A percentile compares a stretch with the other conserved stretches of the same genome.
phyloP scores from a whole-genome alignment of 2,113 vertebrate genomes.

The Connochaetes taurinus region DNA sequence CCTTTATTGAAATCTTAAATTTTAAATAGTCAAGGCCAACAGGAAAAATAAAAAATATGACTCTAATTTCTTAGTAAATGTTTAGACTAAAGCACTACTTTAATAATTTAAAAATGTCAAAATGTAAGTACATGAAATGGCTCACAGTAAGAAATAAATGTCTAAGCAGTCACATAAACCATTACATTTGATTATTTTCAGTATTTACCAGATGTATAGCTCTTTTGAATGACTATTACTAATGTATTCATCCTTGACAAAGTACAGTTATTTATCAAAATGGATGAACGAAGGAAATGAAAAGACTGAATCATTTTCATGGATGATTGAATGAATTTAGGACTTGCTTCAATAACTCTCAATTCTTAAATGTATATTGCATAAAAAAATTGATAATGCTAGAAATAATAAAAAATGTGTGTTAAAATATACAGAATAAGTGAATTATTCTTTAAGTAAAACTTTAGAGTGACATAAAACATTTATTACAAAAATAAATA shows the following conservation, averaged over 20 bases:
- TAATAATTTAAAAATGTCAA: constrained; percentile 22
- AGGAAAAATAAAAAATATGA: background rate
- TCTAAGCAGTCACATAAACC: background rate
- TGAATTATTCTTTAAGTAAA: background rate
- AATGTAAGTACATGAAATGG: background rate
- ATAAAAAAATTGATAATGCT: background rate
- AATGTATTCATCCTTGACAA: background rate
- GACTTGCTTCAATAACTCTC: background rate
- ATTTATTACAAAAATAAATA: background rate
- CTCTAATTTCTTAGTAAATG: background rate
- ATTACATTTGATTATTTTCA: background rate
- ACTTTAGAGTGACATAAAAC: constrained; percentile 23
- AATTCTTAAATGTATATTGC: background rate
- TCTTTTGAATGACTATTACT: constrained; percentile 17
- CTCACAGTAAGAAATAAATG: background rate
- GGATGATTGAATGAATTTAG: background rate
- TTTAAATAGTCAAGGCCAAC: background rate
- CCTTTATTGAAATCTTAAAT: background rate
- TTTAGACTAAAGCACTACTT: background rate
- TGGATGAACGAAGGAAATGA: background rate
- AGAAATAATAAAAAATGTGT: background rate
- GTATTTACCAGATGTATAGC: background rate
- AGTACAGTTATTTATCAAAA: constrained; percentile 41
- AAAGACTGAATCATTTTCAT: background rate
- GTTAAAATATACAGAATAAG: constrained; percentile 8